Base-by-base conservation (phyloP, 1,140 invertebrate species). In the Caerostris darwini region DNA sequence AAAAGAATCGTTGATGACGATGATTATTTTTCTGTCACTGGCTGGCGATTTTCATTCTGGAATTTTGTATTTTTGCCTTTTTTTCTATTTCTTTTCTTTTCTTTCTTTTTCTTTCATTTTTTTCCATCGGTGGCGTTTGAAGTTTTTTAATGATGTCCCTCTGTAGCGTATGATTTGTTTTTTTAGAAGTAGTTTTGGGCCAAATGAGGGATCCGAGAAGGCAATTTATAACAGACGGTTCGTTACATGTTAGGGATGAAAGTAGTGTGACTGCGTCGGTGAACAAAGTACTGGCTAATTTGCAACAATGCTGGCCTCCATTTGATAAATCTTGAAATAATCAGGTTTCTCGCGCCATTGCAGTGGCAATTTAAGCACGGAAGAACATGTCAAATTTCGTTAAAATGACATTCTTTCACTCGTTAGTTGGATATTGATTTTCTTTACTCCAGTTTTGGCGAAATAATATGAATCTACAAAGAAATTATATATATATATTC, bases 71-170 rank as follows among this genome's bases (percentile, higher is more conserved):
- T 8, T 83, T n/a, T n/a, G 56, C 56, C 17, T 34, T 34, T 34
- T n/a, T 17, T 7, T 57, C 54, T 53, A 17, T 3, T 5, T 83
- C 14, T 57, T 83, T 57, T 3, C 57, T 56, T 57, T n/a, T n/a
- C n/a, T n/a, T n/a, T n/a, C n/a, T n/a, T n/a, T n/a, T n/a, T n/a
- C n/a, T n/a, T n/a, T n/a, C n/a, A n/a, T n/a, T 57, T 57, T 58
- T 58, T 12, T 2, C 3, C 14, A 57, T 83, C 54, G 34, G 34
- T 34, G 34, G 59, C 86, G 59, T 88, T 88, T 88, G 86, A 88
- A 88, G 86, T 57, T 88, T 88, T 88, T 88, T 88, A 88, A 88
- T 88, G 86, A 67, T 88, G 86, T 88, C 86, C 86, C 86, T 34
- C 3, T 64, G 56, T 53, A 88, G 86, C 61, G 61, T 88, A n/a